phyloP scores from a whole-genome alignment of 2,113 vertebrate species.

The Synchiropus splendidus region DNA sequence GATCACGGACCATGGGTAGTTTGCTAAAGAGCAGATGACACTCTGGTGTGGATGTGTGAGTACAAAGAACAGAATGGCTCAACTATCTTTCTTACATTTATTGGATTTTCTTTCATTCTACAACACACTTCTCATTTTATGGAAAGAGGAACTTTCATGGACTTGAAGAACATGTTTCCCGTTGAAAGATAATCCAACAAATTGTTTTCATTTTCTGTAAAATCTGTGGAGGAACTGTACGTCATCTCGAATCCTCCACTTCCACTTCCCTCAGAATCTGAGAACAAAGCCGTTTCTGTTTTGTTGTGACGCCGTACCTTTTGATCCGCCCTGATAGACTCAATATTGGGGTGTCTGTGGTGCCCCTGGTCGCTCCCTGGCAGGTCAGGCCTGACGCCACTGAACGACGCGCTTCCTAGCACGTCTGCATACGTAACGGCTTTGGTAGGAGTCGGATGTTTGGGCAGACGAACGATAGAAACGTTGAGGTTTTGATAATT shows the following conservation, averaged over 20 bases:
- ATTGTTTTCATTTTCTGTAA: slow-evolving; percentile 9
- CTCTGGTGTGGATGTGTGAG: no score
- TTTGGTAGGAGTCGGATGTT: background rate
- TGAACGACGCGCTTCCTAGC: no score
- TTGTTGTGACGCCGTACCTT: background rate
- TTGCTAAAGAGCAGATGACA: no score
- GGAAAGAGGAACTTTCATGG: slow-evolving; percentile 1
- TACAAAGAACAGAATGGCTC: background rate
- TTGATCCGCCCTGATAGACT: background rate
- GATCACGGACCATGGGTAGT: no score
- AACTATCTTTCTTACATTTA: slow-evolving; percentile 18
- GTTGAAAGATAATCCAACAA: slow-evolving; percentile 25
- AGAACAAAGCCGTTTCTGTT: slow-evolving; percentile 2
- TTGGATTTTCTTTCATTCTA: slow-evolving; percentile 1
- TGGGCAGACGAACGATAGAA: slow-evolving; percentile 12
- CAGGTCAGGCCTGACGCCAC: no score
- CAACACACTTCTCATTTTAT: background rate
- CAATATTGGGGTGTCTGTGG: no score
- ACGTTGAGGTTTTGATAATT: rapidly evolving
- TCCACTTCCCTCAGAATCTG: slow-evolving; percentile 21
- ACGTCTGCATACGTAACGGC: background rate
- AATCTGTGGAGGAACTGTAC: background rate
- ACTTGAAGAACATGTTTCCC: slow-evolving; percentile 31
- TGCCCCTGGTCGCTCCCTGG: no score
- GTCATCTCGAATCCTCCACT: slow-evolving; percentile 1